Evolutionary conservation across 2,888 invertebrate genomes (phyloP), one percentile per base, ranked within the genome.

Genomic region (Dugesia japonica): DNA sequence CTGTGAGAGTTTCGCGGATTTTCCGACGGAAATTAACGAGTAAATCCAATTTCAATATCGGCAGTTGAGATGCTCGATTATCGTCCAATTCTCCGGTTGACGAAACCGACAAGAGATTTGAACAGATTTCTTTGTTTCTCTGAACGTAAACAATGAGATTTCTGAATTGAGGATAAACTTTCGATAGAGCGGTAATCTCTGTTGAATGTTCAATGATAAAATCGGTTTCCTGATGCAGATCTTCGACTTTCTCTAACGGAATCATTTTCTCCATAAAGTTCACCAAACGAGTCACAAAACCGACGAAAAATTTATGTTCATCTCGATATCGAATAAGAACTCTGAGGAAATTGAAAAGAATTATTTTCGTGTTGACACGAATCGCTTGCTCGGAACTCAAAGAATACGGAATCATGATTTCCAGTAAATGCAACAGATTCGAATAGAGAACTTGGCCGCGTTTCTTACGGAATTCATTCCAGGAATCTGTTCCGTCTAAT

Each of bases 381-480:
- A 31, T 23, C 26, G 23, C 4, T n/a, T 4, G 1, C 1, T n/a
- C n/a, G 26, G 1, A 4, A 15, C 28, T 15, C 4, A 7, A 4
- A 7, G 72, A 31, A 72, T 7, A 4, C 1, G 72, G 72, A 72
- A 31, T 28, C 72, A 72, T 72, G 20, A 72, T 72, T 31, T 72
- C 72, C 28, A 72, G 28, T n/a, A 72, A 31, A 72, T 72, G 72
- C 1, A 72, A 23, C 1, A 72, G 72, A 72, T 31, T 72, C 7
- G 72, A 28, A 23, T 28, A 72, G 4, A 72, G n/a, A 23, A 72
- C 28, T 7, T 4, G 72, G 72, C 31, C 15, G 72, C 72, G 72
- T 72, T 31, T 27, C n/a, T 31, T 31, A 7, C 72, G 72, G 28
- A 72, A 72, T n/a, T 72, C 72, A 31, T 31, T 72, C 72, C 72